phyloP scores from a whole-genome alignment of 2,797 vertebrate genomes.

The Mormyrops attenuatus region DNA sequence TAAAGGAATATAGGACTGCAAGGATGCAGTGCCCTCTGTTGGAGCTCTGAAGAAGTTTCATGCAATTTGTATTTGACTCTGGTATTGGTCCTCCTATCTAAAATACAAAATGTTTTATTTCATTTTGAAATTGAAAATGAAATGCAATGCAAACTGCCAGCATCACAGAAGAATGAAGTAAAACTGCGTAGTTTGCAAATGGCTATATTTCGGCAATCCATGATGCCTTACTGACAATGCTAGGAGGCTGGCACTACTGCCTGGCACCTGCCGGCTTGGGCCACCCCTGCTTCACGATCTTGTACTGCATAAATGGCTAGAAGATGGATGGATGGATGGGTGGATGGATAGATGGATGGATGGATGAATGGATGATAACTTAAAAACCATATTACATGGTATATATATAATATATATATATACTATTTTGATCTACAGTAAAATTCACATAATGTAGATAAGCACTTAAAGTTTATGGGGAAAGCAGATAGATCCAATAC shows the following conservation, averaged over 20 bases:
- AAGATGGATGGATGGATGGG: no score
- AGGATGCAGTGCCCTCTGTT: background rate
- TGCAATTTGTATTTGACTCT: background rate
- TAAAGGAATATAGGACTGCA: background rate
- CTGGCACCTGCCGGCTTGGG: background rate
- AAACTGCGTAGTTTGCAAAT: background rate
- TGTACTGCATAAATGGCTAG: no score
- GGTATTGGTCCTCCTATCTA: background rate
- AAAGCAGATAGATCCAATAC: background rate
- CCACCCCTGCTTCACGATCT: no score
- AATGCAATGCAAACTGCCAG: background rate
- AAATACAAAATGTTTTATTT: background rate
- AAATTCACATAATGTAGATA: background rate
- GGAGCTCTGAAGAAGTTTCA: background rate
- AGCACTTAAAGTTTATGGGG: background rate
- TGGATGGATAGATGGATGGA: no score
- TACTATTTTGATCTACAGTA: background rate
- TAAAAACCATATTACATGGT: no score
- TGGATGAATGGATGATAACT: no score
- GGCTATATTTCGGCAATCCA: background rate
- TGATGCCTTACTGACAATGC: background rate
- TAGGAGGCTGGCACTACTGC: background rate
- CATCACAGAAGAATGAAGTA: background rate
- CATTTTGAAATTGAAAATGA: background rate
- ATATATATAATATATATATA: background rate